phyloP scores from a whole-genome alignment of 2,113 vertebrate genomes.

The Halichoerus grypus region DNA sequence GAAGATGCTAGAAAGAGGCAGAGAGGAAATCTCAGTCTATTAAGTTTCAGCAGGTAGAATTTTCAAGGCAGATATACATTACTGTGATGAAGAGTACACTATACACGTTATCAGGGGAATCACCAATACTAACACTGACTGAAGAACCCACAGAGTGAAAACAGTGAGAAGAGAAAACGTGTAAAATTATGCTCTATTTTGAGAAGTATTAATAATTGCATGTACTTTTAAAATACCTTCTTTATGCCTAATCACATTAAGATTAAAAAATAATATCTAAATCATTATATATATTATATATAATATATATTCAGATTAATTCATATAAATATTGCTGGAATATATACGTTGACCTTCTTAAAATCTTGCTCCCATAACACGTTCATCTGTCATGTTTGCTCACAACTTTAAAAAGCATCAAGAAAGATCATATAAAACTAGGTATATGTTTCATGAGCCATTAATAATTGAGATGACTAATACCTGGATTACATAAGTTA shows the following conservation, averaged over 20 bases:
- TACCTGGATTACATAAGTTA: neutral
- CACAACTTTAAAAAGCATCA: constrained; percentile 18
- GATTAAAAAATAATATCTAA: neutral
- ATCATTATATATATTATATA: neutral
- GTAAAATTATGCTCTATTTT: neutral
- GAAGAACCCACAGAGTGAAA: neutral
- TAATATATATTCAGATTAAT: neutral
- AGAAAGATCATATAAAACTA: neutral
- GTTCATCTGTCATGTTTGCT: neutral
- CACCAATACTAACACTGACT: neutral
- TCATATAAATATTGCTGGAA: neutral
- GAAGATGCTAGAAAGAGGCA: neutral
- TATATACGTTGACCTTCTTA: neutral
- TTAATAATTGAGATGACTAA: constrained; percentile 18
- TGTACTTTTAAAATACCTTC: neutral
- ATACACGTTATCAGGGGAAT: neutral
- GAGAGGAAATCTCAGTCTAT: neutral
- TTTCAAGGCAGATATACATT: neutral
- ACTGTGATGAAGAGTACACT: neutral
- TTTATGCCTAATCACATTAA: neutral
- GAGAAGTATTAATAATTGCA: neutral
- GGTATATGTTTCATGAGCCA: neutral
- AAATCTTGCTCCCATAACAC: neutral
- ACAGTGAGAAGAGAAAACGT: neutral
- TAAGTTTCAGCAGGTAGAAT: neutral